phyloP scores from a whole-genome alignment of 1,140 invertebrate genomes.

The Ephestia elutella region DNA sequence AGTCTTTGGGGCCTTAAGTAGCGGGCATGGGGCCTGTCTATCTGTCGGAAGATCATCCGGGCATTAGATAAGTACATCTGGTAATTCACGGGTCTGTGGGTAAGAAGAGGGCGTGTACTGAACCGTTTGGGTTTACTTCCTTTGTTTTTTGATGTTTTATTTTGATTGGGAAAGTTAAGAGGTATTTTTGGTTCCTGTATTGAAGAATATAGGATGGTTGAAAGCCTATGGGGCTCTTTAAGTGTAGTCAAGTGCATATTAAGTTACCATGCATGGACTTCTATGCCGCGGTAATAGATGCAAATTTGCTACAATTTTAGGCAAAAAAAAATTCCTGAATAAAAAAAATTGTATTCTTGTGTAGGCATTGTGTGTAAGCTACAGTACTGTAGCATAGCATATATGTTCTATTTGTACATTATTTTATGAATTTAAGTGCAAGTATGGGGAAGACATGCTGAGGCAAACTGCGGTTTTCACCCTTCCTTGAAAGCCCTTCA shows the following conservation, averaged over 20 bases:
- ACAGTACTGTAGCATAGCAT: no score
- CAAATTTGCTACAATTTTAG: no score
- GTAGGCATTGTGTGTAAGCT: no score
- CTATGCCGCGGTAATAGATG: no score
- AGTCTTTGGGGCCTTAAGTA: conserved; percentile 13
- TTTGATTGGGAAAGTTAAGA: conserved; percentile 34
- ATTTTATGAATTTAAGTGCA: no score
- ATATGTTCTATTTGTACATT: no score
- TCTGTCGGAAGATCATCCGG: conserved; percentile 13
- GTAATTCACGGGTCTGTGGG: conserved; percentile 17
- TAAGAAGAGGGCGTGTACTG: background rate
- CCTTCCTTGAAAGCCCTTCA: conserved; percentile 40
- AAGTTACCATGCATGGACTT: no score
- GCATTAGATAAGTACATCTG: conserved; percentile 1
- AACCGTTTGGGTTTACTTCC: background rate
- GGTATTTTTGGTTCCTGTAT: conserved; percentile 13
- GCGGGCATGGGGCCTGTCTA: conserved; percentile 10
- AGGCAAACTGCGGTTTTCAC: conserved; percentile 35
- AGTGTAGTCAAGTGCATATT: no score
- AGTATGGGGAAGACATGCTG: conserved; percentile 3
- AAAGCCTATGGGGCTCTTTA: no score
- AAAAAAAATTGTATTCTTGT: no score
- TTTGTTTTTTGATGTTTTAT: background rate
- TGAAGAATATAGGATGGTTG: no score
- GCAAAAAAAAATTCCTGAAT: no score